A percentile compares a stretch with the other conserved stretches of the same genome.
Evolutionary conservation across 2,797 vertebrate species (phyloP).

Genomic region (Pitangus sulphuratus): DNA sequence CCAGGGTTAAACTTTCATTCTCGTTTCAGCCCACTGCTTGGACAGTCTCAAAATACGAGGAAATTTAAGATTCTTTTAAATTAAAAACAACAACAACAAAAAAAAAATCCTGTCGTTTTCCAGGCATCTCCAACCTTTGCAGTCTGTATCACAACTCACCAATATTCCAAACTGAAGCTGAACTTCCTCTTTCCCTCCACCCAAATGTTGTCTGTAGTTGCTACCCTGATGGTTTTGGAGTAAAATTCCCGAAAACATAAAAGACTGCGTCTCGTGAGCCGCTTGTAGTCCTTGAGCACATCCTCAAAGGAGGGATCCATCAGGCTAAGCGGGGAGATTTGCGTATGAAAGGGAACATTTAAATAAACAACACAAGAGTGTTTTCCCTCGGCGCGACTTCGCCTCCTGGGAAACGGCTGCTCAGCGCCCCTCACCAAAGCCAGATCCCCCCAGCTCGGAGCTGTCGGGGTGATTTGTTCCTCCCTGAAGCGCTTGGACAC

Average conservation of each 20-base stretch:
- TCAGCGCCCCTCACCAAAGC: neutral
- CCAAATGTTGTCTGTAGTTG: accelerated
- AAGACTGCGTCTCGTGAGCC: neutral
- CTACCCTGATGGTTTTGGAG: neutral
- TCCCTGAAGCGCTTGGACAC: neutral
- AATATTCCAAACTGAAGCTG: neutral
- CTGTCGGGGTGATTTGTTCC: neutral
- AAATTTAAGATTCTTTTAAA: neutral
- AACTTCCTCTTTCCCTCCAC: neutral
- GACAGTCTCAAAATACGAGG: accelerated
- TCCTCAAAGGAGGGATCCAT: neutral
- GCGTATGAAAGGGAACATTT: neutral
- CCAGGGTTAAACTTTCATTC: neutral
- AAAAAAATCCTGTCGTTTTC: accelerated
- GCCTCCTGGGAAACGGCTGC: neutral
- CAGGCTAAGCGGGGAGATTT: neutral
- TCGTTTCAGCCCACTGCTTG: neutral
- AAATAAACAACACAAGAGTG: neutral
- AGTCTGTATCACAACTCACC: accelerated
- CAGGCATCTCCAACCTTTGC: neutral
- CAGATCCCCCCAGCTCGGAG: neutral
- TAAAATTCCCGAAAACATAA: neutral
- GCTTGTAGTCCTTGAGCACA: neutral
- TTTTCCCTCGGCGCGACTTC: neutral
- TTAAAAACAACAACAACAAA: neutral